Conservation (phyloP, 2,113 vertebrate species). For the Macaca mulatta region DNA sequence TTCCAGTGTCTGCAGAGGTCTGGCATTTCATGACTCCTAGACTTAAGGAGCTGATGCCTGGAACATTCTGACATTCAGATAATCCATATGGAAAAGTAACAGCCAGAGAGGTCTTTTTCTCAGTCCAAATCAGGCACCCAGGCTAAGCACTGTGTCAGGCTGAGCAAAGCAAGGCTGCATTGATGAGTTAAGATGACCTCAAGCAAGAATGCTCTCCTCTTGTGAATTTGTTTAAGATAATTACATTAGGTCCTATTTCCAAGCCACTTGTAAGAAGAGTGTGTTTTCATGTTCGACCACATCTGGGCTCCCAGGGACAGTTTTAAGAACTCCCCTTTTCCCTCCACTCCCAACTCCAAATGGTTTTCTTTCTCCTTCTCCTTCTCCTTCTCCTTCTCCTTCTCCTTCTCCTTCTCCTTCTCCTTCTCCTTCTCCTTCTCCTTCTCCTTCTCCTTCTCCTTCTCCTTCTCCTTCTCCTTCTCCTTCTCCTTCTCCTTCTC, state of each 20-base stretch:
- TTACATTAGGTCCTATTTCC: conserved; percentile 51
- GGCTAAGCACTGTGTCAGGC: background rate
- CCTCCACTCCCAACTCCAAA: background rate
- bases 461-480: background rate
- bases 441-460: background rate
- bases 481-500: background rate
- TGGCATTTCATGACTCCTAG: background rate
- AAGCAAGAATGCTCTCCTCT: conserved; percentile 34
- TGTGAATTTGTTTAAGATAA: conserved; percentile 53
- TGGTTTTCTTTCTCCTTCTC: background rate
- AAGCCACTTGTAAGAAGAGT: background rate
- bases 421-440: background rate
- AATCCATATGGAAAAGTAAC: background rate
- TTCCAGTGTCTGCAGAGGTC: background rate
- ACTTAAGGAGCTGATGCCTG: background rate
- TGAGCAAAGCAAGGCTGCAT: background rate
- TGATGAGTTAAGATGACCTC: conserved; percentile 51
- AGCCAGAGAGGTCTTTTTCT: background rate
- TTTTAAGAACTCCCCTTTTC: background rate
- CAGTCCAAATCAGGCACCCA: accelerated
- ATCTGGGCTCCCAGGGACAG: background rate
- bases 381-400: background rate
- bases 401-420: accelerated
- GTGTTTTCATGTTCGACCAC: background rate
- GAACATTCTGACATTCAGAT: background rate